These are phyloP conservation scores for Hipposideros armiger DNA, from an alignment of 2,113 vertebrate genomes.

Conservation along the genomic window DNA sequence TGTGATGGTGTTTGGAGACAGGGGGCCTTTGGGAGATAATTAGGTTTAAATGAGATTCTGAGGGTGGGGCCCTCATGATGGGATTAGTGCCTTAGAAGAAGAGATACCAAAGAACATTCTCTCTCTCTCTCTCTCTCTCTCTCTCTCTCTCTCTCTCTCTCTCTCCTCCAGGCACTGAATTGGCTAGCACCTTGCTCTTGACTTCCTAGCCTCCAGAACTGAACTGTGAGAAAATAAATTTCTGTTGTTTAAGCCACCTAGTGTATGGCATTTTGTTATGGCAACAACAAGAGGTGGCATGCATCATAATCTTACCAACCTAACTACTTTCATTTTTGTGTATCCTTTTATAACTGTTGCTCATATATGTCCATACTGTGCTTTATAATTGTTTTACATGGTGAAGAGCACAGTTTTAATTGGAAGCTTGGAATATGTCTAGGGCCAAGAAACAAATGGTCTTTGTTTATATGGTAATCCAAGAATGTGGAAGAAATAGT, in stretches of 20 bases:
- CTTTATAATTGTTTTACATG: conserved; percentile 37
- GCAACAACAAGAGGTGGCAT: background rate
- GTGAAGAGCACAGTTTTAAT: conserved; percentile 47
- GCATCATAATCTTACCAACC: background rate
- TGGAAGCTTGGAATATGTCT: conserved; percentile 43
- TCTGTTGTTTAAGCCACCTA: background rate
- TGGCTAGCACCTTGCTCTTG: background rate
- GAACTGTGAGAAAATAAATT: conserved; percentile 23
- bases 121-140: background rate
- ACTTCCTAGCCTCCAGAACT: background rate
- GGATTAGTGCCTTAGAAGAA: background rate
- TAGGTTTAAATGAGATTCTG: background rate
- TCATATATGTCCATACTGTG: background rate
- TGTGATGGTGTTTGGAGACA: background rate
- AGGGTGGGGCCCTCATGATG: background rate
- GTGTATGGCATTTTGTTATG: background rate
- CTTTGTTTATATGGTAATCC: conserved; percentile 68
- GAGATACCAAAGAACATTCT: background rate
- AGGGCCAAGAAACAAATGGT: conserved; percentile 55
- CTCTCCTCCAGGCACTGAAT: background rate
- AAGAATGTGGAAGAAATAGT: conserved; percentile 57
- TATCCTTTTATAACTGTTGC: conserved; percentile 22
- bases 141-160: background rate
- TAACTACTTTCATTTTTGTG: conserved; percentile 11
- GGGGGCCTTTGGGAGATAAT: background rate